A percentile compares a stretch with the other conserved stretches of the same genome.
These are phyloP conservation scores for Cydia amplana DNA, from an alignment of 1,140 invertebrate genomes.

Conservation along the genomic window DNA sequence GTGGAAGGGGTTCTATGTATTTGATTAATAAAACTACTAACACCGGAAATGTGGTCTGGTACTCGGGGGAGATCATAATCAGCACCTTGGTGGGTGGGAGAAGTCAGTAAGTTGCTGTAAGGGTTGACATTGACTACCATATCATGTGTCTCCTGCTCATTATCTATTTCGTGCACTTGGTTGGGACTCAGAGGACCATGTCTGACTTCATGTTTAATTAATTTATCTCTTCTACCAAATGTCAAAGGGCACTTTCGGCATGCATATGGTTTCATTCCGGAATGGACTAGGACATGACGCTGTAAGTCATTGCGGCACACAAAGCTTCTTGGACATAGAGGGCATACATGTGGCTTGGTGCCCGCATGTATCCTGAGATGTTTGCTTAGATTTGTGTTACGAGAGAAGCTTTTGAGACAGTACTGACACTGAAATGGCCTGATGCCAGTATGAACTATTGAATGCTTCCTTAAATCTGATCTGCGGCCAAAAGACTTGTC, in stretches of 20 bases:
- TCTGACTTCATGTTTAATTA: slow-evolving; percentile 81
- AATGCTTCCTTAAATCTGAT: slow-evolving; percentile 84
- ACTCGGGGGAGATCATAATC: slow-evolving; percentile 73
- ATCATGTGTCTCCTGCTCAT: slow-evolving; percentile 69
- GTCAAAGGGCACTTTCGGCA: slow-evolving; percentile 84
- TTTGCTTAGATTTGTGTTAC: slow-evolving; percentile 91
- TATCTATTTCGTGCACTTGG: slow-evolving; percentile 51
- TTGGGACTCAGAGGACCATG: slow-evolving; percentile 67
- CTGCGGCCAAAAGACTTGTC: slow-evolving; percentile 82
- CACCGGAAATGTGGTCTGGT: slow-evolving; percentile 79
- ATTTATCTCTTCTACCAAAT: slow-evolving; percentile 83
- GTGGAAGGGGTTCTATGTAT: slow-evolving; percentile 60
- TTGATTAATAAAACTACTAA: slow-evolving; percentile 74
- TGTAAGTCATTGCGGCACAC: slow-evolving; percentile 85
- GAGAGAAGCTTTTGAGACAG: slow-evolving; percentile 85
- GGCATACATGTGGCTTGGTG: slow-evolving; percentile 85
- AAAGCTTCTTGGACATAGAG: slow-evolving; percentile 86
- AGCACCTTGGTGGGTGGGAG: slow-evolving; percentile 54
- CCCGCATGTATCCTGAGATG: slow-evolving; percentile 89
- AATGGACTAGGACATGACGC: slow-evolving; percentile 85
- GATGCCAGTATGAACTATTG: slow-evolving; percentile 86
- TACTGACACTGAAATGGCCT: slow-evolving; percentile 84
- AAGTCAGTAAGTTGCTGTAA: slow-evolving; percentile 73
- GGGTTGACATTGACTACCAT: slow-evolving; percentile 82
- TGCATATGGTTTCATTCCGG: slow-evolving; percentile 84